These are phyloP conservation scores for Falco naumanni DNA, from an alignment of 2,797 vertebrate genomes.

Conservation along the genomic window DNA sequence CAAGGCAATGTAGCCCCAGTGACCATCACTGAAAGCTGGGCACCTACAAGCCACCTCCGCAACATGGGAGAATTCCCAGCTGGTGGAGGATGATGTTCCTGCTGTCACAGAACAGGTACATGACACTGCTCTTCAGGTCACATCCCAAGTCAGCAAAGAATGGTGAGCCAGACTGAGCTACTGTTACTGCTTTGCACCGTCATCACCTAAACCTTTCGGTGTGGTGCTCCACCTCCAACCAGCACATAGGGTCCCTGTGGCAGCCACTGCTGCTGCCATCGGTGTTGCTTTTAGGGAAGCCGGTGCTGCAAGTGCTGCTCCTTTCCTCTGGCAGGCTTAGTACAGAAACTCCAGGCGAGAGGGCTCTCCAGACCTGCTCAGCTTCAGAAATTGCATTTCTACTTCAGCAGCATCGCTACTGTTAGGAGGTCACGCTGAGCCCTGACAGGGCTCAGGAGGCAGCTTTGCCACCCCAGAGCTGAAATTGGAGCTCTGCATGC, in stretches of 20 bases:
- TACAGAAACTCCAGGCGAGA: not conserved
- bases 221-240: not conserved
- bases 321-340: too few relatives aligned
- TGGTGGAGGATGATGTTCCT: too few relatives aligned
- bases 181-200: not conserved
- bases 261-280: not conserved
- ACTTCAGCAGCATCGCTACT: not conserved
- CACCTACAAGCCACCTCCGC: not conserved
- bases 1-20: not conserved
- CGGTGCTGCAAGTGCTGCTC: too few relatives aligned
- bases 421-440: accelerated
- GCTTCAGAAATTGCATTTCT: not conserved
- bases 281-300: not conserved
- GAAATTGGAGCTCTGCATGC: not conserved
- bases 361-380: not conserved
- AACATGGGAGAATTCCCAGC: too few relatives aligned
- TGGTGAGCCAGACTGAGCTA: not conserved
- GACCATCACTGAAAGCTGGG: not conserved
- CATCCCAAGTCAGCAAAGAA: not conserved
- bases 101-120: too few relatives aligned
- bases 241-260: not conserved
- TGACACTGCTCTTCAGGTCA: not conserved
- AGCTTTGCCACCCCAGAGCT: not conserved
- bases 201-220: too few relatives aligned
- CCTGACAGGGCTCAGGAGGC: not conserved